These are phyloP conservation scores for Leptinotarsa defecta DNA, from an alignment of 1,140 invertebrate species.

Conservation along the genomic window DNA sequence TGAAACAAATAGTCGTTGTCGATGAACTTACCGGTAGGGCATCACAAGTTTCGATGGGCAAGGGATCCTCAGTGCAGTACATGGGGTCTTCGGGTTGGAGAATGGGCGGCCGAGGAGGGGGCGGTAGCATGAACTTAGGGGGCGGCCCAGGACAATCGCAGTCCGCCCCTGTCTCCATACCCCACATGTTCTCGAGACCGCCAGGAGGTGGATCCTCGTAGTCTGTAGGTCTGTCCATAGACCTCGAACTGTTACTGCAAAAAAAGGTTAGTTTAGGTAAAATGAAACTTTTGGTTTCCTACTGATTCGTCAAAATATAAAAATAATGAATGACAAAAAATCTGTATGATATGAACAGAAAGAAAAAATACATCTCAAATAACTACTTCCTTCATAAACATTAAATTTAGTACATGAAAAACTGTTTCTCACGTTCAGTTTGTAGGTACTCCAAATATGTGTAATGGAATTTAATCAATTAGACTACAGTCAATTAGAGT, in stretches of 20 bases:
- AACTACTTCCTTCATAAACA: no score
- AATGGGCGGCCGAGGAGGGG: constrained; percentile 52
- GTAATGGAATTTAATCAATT: no score
- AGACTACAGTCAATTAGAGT: no score
- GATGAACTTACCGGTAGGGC: constrained; percentile 53
- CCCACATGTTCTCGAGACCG: constrained; percentile 47
- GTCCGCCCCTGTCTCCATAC: constrained; percentile 51
- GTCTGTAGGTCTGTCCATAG: constrained; percentile 18
- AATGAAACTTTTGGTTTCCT: no score
- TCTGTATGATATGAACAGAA: no score
- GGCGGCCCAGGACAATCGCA: constrained; percentile 55
- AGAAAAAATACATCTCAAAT: no score
- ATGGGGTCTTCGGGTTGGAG: constrained; percentile 51
- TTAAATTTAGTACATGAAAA: no score
- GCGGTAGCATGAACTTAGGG: constrained; percentile 53
- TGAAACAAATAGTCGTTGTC: background rate
- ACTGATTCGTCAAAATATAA: no score
- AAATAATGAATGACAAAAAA: no score
- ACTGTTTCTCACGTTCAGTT: no score
- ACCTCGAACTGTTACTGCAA: constrained; percentile 16
- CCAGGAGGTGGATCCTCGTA: constrained; percentile 20
- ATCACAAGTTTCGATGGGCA: constrained; percentile 55
- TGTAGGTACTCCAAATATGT: no score
- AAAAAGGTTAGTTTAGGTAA: no score
- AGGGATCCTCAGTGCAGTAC: constrained; percentile 54